phyloP scores from a whole-genome alignment of 2,797 vertebrate species.

The Chrosomus eos region DNA sequence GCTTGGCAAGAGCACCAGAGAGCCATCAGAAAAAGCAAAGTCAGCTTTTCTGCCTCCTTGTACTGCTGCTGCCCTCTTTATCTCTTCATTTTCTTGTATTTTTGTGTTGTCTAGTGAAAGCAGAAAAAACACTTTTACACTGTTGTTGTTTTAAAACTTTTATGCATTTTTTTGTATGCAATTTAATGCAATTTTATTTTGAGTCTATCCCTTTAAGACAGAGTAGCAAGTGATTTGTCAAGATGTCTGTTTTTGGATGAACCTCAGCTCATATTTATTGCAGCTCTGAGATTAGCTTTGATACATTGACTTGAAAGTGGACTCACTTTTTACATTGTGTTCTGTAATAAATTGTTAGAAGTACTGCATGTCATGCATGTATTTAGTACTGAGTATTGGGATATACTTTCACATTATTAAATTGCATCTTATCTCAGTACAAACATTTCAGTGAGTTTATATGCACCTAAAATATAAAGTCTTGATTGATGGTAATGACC shows the following conservation, averaged over 20 bases:
- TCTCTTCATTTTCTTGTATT: background rate
- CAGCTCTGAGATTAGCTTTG: background rate
- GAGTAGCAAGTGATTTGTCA: background rate
- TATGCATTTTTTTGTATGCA: too few species aligned
- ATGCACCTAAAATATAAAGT: too few species aligned
- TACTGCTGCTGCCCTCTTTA: constrained; percentile 38
- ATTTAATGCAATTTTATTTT: background rate
- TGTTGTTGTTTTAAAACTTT: background rate
- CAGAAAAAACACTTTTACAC: background rate
- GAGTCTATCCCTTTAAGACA: background rate
- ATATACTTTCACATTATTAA: background rate
- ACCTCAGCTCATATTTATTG: background rate
- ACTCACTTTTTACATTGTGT: background rate
- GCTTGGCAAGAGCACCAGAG: constrained; percentile 46
- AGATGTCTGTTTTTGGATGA: background rate
- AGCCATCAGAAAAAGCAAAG: constrained; percentile 39
- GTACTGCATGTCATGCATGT: background rate
- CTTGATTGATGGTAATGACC: background rate
- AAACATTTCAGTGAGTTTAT: too few species aligned
- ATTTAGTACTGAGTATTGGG: background rate
- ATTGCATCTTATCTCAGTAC: background rate
- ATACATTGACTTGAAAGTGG: background rate
- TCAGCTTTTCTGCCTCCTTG: constrained; percentile 53
- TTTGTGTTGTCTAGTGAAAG: constrained; percentile 6
- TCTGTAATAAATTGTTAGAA: background rate